Base-by-base conservation (phyloP, 2,113 vertebrate species). In the Otus sunia region DNA sequence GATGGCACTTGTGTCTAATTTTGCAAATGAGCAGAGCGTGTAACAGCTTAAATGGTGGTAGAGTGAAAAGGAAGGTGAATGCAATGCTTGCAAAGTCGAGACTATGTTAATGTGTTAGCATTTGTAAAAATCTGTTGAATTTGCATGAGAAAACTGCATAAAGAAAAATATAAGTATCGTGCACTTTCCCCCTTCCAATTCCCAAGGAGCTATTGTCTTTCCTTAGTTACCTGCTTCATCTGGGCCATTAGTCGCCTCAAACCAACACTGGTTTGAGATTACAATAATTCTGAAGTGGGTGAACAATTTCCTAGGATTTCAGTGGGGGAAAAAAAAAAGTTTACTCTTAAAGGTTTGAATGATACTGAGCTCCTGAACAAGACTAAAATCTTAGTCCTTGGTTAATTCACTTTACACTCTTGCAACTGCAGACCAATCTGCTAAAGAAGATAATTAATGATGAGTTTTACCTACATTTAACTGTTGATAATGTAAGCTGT, bases 211-310 rank as follows among this genome's bases (percentile, higher is more conserved):
- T 30, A 2, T 0, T 32, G 2, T 47, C 56, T 76, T 9, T 41
- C 52, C 55, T 64, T 5, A 1, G 9, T 73, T 83, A 53, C 11
- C 26, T 66, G 23, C 5, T 84, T 25, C 29, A 5, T 10, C 14
- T 26, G 50, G 15, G 19, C 17, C 41, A 2, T 11, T 21, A 68
- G 29, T 4, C 2, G 1, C 26, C 5, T 34, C 39, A 66, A 7
- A n/a, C 11, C 22, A 45, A 3, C 11, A 10, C 0, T n/a, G 13
- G 2, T 67, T 53, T 29, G 52, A 86, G 22, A 23, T 12, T 22
- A 43, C 30, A 30, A 0, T 39, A 58, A 63, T 4, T n/a, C 72
- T 53, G n/a, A 84, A 81, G 10, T 8, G n/a, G 25, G 10, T 60
- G 18, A 55, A 60, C 7, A 58, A 27, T 62, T 86, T 77, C n/a